A percentile compares a stretch with the other conserved stretches of the same genome.
Conservation (phyloP, 1,140 invertebrate genomes). For the Chelonus insularis region DNA sequence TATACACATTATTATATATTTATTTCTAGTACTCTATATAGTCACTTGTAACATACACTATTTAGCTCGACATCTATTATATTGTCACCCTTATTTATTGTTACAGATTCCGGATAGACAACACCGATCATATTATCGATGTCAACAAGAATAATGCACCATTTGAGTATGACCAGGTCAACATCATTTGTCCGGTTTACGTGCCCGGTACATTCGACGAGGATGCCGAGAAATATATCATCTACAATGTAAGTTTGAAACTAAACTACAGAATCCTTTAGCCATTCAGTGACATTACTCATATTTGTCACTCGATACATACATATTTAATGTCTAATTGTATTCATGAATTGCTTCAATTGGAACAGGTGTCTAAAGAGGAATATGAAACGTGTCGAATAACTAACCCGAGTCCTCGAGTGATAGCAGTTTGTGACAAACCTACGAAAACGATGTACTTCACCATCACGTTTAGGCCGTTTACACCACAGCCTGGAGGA, state of each 20-base stretch:
- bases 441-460: constrained; percentile 93
- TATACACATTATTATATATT: constrained; percentile 33
- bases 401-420: constrained; percentile 88
- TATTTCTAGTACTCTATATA: constrained; percentile 31
- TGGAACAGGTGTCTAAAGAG: constrained; percentile 79
- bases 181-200: constrained; percentile 93
- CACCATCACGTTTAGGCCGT: constrained; percentile 94
- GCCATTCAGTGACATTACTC: too few relatives aligned
- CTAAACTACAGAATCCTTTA: too few relatives aligned
- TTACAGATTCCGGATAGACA: constrained; percentile 95
- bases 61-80: too few relatives aligned
- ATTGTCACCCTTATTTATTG: too few relatives aligned
- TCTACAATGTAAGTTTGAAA: constrained; percentile 81
- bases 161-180: constrained; percentile 94
- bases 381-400: constrained; percentile 95
- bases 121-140: constrained; percentile 95
- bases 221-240: constrained; percentile 92
- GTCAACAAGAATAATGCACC: constrained; percentile 91
- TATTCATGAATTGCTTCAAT: too few relatives aligned
- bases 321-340: too few relatives aligned
- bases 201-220: constrained; percentile 83
- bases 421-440: constrained; percentile 95
- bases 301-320: too few relatives aligned
- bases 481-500: constrained; percentile 92
- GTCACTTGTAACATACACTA: too few relatives aligned